Evolutionary conservation across 2,888 invertebrate species (phyloP).

Genomic region (Iselma pallidipennis): DNA sequence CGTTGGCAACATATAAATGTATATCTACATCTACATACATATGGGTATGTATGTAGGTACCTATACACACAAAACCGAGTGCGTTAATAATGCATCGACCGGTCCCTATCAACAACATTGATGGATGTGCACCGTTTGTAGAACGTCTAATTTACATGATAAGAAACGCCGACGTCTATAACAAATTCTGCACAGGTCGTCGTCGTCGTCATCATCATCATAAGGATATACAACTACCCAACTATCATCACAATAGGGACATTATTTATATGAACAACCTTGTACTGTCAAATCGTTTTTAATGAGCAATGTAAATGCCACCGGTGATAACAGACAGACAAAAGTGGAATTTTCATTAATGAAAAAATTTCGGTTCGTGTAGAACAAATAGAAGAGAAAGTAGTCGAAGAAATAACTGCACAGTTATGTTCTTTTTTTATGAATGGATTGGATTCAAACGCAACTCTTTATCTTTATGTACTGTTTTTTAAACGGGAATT

Average conservation of each 20-base stretch:
- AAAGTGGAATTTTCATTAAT: not conserved
- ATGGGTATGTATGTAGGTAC: too few relatives aligned
- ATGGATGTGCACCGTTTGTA: slow-evolving; percentile 18
- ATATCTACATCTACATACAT: not conserved
- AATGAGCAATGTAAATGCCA: slow-evolving; percentile 25
- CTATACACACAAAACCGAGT: slow-evolving; percentile 6
- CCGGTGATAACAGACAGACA: not conserved
- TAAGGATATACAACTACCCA: slow-evolving; percentile 14
- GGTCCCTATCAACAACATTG: slow-evolving; percentile 13
- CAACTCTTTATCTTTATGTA: too few relatives aligned
- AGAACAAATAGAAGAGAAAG: too few relatives aligned
- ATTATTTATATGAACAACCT: slow-evolving; percentile 24
- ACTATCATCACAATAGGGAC: slow-evolving; percentile 23
- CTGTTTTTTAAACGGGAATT: too few relatives aligned
- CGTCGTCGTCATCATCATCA: slow-evolving; percentile 16
- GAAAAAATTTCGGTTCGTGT: not conserved
- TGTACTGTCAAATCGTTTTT: slow-evolving; percentile 14
- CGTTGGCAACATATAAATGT: not conserved
- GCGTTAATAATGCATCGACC: slow-evolving; percentile 27
- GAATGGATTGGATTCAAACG: too few relatives aligned
- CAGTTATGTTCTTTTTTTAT: too few relatives aligned
- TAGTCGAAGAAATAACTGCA: too few relatives aligned
- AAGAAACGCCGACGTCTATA: slow-evolving; percentile 25
- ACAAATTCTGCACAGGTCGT: slow-evolving; percentile 26
- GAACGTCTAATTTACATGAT: slow-evolving; percentile 24